Percentiles rank a stretch among this genome's conserved stretches.
Evolutionary conservation across 1,140 invertebrate genomes (phyloP).

Genomic region (Magallana angulata): DNA sequence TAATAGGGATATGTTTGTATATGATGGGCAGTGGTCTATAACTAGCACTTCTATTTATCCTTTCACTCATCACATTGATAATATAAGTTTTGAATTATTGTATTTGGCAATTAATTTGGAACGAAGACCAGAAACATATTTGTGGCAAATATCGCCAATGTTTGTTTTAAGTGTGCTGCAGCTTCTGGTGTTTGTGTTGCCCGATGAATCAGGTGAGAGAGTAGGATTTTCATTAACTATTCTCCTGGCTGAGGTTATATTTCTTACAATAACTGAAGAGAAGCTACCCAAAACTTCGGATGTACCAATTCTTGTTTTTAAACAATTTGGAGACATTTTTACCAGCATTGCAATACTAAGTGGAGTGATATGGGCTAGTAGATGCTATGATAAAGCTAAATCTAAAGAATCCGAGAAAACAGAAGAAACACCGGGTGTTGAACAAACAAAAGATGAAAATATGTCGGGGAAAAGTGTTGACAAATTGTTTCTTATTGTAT

Average conservation of each 20-base stretch:
- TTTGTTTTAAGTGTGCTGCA: conserved; percentile 82
- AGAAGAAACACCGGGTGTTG: no score
- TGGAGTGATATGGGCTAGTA: no score
- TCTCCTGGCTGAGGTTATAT: conserved; percentile 82
- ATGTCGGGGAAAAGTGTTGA: no score
- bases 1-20: conserved; percentile 81
- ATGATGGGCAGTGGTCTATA: conserved; percentile 81
- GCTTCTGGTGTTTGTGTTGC: conserved; percentile 82
- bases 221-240: conserved; percentile 82
- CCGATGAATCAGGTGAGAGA: conserved; percentile 82
- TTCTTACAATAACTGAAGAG: conserved; percentile 82
- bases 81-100: conserved; percentile 10
- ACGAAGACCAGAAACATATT: conserved; percentile 72
- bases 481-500: no score
- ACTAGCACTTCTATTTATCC: neutral
- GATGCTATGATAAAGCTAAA: no score
- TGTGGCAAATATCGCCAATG: conserved; percentile 81
- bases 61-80: neutral
- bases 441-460: no score
- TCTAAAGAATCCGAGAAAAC: no score
- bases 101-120: conserved; percentile 64
- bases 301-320: neutral
- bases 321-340: no score
- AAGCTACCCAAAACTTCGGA: conserved; percentile 79
- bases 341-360: no score